Evolutionary conservation across 1,140 invertebrate genomes (phyloP), one percentile per base, ranked within the genome.

Genomic region (Diabrotica undecimpunctata): DNA sequence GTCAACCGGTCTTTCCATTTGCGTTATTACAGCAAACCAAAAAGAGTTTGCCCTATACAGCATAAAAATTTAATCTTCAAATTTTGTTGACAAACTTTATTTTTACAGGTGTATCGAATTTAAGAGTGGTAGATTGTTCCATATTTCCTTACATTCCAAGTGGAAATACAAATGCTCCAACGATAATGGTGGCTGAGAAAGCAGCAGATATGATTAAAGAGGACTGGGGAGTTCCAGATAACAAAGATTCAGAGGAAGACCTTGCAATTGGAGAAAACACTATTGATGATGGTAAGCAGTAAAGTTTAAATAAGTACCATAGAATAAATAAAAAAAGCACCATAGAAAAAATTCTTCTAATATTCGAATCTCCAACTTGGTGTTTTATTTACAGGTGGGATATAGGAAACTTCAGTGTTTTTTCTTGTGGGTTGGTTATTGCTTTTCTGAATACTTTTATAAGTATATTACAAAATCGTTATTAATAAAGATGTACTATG

Each of bases 151-250:
- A 78, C 5, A 86, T 93, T 54, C 81, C 88, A 0, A 84, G 84
- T 8, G 90, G 86, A 5, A 91, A 92, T 67, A 92, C 89, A 0
- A 91, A 92, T 74, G 90, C 90, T 0, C 84, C 90, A 0, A 85
- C 84, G 0, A 88, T 92, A 50, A 91, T 90, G 85, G 90, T 94
- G 53, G 91, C 83, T 0, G 90, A 93, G 74, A 92, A 91, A 73
- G 90, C 83, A 0, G 83, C 86, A 5, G 89, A 93, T 68, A 82
- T 90, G 76, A 86, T 91, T 54, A 90, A 85, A 75, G 81, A 83
- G 71, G 80, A 84, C 70, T 84, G 85, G 80, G 63, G 71, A 38
- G 60, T 55, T 11, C 14, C 72, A 3, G 62, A 66, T 53, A 55
- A 52, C 46, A 53, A 14, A 50, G 62, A 71, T 57, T 66, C 63